Base-by-base conservation (phyloP, 2,113 vertebrate species). In the Paedocypris sp. region DNA sequence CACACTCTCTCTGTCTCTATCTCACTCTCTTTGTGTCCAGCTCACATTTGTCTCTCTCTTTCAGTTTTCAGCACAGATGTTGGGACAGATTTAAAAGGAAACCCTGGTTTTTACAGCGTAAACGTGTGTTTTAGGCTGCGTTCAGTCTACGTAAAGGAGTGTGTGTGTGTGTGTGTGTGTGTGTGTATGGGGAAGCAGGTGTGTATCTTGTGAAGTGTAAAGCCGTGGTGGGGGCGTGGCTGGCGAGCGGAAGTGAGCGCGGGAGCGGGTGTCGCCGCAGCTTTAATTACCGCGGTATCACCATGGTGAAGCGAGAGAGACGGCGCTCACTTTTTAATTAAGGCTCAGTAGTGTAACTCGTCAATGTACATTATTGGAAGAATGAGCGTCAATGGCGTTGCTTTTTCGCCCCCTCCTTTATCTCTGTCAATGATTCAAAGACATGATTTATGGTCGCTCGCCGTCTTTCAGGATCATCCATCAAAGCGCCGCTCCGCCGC, bases 371-470 rank as follows among this genome's bases (percentile, higher is more conserved):
- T 98, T 96, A 98, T 96, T 96, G 94, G 91, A 90, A 93, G 92
- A 94, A 94, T 95, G 94, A 95, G 89, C 93, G 91, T 92, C 93
- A 93, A 91, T 93, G 93, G 89, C 93, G 89, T 85, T 86, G 90
- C 88, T 88, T 92, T 90, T 90, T 87, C 91, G 90, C 87, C 88
- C 88, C 88, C 92, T 96, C 91, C 91, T 97, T 93, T 95, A 97
- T 97, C 95, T 98, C 87, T 98, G 93, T 98, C 95, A 97, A 94
- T 94, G 92, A 92, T 93, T 93, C 93, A 94, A 92, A 97, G 93
- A 97, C 95, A 96, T 98, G 95, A 98, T 97, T 98, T 97, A 98
- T 97, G 93, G 92, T 91, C 90, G 81, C 86, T 92, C 91, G 92
- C 91, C 87, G 91, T 93, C 93, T 97, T 92, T 90, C 91, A 89